phyloP scores from a whole-genome alignment of 2,888 invertebrate species.

The Lycaena phlaeas region DNA sequence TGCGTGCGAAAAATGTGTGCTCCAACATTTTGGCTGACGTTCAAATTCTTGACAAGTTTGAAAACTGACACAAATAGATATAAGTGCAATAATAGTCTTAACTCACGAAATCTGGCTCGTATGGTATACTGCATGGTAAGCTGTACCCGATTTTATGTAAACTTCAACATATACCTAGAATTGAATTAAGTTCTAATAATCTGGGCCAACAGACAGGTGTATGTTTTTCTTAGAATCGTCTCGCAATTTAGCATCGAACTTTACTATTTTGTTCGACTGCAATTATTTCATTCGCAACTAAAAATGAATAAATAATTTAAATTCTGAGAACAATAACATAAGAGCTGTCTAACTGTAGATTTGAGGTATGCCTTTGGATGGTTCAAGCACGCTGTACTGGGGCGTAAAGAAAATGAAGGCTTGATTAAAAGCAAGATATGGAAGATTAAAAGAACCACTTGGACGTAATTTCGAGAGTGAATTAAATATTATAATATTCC shows the following conservation, averaged over 20 bases:
- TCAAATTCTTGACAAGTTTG: slow-evolving; percentile 9
- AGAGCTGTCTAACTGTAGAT: too few species aligned
- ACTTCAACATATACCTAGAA: background rate
- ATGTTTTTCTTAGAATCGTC: background rate
- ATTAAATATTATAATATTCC: too few species aligned
- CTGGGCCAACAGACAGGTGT: background rate
- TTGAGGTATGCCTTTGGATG: too few species aligned
- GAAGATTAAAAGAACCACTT: too few species aligned
- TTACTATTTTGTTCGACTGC: background rate
- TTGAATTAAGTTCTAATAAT: background rate
- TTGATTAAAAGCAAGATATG: too few species aligned
- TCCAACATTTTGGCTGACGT: slow-evolving; percentile 7
- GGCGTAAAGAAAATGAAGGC: too few species aligned
- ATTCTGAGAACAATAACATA: too few species aligned
- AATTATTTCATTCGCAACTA: too few species aligned
- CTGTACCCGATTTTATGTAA: background rate
- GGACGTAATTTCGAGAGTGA: too few species aligned
- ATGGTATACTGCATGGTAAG: background rate
- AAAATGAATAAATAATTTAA: too few species aligned
- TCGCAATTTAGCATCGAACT: background rate
- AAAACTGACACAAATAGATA: slow-evolving; percentile 5
- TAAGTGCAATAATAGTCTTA: background rate
- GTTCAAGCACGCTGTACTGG: too few species aligned
- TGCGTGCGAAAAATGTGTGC: slow-evolving; percentile 9
- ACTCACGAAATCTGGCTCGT: slow-evolving; percentile 1